Conservation (phyloP, 2,888 invertebrate genomes). For the Ennomos erosarius region DNA sequence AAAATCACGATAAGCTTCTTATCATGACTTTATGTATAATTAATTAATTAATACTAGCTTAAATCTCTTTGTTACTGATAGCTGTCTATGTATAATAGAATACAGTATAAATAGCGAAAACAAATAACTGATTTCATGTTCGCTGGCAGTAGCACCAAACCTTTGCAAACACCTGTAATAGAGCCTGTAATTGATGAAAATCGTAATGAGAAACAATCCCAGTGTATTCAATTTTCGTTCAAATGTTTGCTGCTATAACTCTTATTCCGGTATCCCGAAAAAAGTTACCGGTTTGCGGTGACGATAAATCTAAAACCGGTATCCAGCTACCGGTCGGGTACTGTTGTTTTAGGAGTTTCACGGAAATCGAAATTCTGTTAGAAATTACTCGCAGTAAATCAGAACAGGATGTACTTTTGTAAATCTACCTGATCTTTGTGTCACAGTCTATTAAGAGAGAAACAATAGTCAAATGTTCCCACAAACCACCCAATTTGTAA, state of each 20-base stretch:
- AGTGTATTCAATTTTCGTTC: slow-evolving; percentile 44
- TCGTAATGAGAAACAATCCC: slow-evolving; percentile 50
- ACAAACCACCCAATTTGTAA: too few relatives aligned
- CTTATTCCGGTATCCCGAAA: slow-evolving; percentile 33
- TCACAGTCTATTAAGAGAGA: slow-evolving; percentile 3
- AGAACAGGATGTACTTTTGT: slow-evolving; percentile 40
- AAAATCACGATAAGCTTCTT: too few relatives aligned
- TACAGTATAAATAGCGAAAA: background rate
- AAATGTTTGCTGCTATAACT: slow-evolving; percentile 37
- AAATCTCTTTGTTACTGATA: too few relatives aligned
- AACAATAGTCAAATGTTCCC: background rate
- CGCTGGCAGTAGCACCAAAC: slow-evolving; percentile 7
- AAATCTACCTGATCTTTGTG: slow-evolving; percentile 21
- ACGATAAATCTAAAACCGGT: slow-evolving; percentile 42
- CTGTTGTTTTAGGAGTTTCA: slow-evolving; percentile 39
- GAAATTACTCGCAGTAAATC: slow-evolving; percentile 42
- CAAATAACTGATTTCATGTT: background rate
- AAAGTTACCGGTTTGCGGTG: slow-evolving; percentile 43
- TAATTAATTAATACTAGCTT: too few relatives aligned
- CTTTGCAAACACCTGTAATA: slow-evolving; percentile 24
- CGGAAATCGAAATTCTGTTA: slow-evolving; percentile 45
- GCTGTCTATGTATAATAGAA: too few relatives aligned
- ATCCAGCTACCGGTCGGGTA: slow-evolving; percentile 13
- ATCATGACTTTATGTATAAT: too few relatives aligned
- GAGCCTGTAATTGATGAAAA: slow-evolving; percentile 48